A percentile compares a stretch with the other conserved stretches of the same genome.
Conservation (phyloP, 1,140 invertebrate genomes). For the Bemisia tabaci region DNA sequence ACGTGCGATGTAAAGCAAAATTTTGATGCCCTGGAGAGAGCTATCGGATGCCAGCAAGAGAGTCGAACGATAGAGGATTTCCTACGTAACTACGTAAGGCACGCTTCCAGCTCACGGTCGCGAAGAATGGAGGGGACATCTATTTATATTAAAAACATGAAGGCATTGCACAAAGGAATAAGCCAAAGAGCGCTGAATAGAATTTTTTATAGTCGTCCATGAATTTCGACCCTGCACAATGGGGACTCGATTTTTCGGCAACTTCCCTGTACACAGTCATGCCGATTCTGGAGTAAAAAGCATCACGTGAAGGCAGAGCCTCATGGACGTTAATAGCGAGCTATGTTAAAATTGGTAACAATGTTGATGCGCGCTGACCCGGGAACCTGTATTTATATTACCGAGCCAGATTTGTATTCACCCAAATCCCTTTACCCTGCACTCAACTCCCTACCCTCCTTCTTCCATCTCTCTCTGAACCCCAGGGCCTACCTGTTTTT, state of each 20-base stretch:
- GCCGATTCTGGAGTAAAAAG: too few relatives aligned
- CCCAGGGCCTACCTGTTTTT: background rate
- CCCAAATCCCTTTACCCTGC: background rate
- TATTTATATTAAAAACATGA: conserved; percentile 1
- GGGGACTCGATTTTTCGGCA: background rate
- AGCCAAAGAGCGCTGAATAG: background rate
- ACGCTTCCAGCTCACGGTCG: background rate
- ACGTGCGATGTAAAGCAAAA: too few relatives aligned
- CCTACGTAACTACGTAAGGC: background rate
- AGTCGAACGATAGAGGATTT: too few relatives aligned
- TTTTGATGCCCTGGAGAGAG: too few relatives aligned
- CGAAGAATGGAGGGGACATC: background rate
- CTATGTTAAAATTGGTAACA: too few relatives aligned
- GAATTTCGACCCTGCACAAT: background rate
- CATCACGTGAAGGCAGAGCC: background rate
- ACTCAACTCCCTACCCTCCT: background rate
- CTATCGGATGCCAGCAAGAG: too few relatives aligned
- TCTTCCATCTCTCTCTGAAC: background rate
- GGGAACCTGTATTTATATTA: background rate
- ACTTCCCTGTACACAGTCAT: too few relatives aligned
- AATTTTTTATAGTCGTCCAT: background rate
- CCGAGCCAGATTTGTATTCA: background rate
- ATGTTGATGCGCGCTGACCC: background rate
- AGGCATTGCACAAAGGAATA: background rate
- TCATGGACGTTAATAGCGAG: too few relatives aligned